Evolutionary conservation across 2,888 invertebrate genomes (phyloP).

Genomic region (Agonopterix alstromeriana): DNA sequence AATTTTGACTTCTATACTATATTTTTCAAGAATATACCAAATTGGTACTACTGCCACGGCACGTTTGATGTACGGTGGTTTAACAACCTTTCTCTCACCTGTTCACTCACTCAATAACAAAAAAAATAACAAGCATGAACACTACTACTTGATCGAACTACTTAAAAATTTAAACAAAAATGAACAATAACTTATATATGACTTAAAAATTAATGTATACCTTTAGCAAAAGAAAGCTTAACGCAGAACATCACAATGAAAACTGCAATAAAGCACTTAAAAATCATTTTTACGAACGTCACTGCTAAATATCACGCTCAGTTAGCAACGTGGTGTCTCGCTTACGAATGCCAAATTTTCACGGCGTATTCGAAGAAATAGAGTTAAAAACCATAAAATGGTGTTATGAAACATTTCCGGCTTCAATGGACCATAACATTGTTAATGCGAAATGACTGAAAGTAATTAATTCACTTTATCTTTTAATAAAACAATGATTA

Average conservation of each 20-base stretch:
- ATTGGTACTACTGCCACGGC: no score
- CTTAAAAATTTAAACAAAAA: no score
- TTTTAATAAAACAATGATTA: no score
- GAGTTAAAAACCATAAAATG: neutral
- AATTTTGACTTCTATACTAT: no score
- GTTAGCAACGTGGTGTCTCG: constrained; percentile 17
- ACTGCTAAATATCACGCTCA: constrained; percentile 10
- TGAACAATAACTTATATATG: no score
- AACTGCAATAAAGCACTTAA: constrained; percentile 11
- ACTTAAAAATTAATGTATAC: neutral
- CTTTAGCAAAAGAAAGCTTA: constrained; percentile 13
- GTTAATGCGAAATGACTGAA: neutral
- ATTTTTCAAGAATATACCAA: no score
- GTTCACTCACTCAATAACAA: no score
- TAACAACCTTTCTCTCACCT: no score
- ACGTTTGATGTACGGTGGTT: no score
- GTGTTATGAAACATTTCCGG: neutral
- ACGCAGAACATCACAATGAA: constrained; percentile 11
- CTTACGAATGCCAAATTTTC: constrained; percentile 23
- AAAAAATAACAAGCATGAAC: no score
- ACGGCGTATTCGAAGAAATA: neutral
- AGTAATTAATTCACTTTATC: no score
- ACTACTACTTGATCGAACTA: no score
- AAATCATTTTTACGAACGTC: constrained; percentile 6
- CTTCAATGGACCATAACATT: constrained; percentile 5